phyloP scores from a whole-genome alignment of 2,888 invertebrate species.

The Idaea dimidiata region DNA sequence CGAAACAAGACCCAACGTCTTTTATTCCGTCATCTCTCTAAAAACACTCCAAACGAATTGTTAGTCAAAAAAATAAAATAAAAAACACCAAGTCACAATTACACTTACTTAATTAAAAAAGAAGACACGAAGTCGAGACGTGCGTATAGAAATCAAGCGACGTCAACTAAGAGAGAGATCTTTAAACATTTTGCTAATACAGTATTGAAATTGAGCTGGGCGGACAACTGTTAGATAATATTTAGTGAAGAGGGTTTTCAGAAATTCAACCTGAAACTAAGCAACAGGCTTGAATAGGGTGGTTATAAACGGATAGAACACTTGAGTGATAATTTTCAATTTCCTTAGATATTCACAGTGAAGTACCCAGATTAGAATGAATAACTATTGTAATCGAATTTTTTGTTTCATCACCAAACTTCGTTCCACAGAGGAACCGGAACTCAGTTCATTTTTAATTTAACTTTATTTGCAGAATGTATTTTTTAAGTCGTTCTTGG shows the following conservation, averaged over 20 bases:
- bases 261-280: not conserved
- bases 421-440: no score
- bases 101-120: not conserved
- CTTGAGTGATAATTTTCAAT: no score
- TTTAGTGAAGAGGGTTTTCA: not conserved
- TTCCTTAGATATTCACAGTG: no score
- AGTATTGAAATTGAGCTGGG: constrained; percentile 47
- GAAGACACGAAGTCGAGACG: not conserved
- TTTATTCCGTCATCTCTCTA: not conserved
- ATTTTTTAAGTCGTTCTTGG: no score
- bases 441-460: no score
- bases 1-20: not conserved
- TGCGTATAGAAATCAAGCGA: not conserved
- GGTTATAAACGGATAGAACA: no score
- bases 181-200: constrained; percentile 55
- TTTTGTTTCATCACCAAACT: no score
- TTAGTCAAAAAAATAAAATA: not conserved
- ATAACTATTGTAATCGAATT: no score
- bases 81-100: not conserved
- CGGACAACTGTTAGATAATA: constrained; percentile 24
- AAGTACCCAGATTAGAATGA: no score
- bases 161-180: constrained; percentile 49
- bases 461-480: no score
- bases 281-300: no score
- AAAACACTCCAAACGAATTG: not conserved